These are phyloP conservation scores for Piscicola geometra DNA, from an alignment of 2,888 invertebrate genomes.

Conservation along the genomic window DNA sequence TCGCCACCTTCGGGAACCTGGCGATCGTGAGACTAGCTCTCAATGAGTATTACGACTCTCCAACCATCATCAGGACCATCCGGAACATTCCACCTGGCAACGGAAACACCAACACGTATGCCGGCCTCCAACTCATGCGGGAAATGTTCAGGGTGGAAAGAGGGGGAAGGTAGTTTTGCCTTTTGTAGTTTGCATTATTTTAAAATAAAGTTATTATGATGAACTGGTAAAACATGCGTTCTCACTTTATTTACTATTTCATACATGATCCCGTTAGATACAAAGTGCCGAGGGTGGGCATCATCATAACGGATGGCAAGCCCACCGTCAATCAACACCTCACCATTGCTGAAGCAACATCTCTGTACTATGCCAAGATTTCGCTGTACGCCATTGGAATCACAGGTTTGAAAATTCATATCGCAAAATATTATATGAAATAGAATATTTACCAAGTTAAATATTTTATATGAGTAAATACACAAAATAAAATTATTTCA, in stretches of 20 bases:
- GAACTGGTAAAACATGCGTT: not conserved
- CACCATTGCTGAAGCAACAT: constrained; percentile 45
- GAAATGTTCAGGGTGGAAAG: constrained; percentile 32
- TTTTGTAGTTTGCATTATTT: not conserved
- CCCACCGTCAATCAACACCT: constrained; percentile 46
- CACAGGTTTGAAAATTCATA: too few relatives aligned
- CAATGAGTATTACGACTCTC: constrained; percentile 25
- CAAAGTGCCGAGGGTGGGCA: constrained; percentile 47
- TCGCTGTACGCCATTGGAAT: constrained; percentile 34
- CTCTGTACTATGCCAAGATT: constrained; percentile 28
- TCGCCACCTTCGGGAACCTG: constrained; percentile 37
- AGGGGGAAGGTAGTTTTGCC: constrained; percentile 32
- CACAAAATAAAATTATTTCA: too few relatives aligned
- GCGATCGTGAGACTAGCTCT: constrained; percentile 33
- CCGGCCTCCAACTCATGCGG: constrained; percentile 37
- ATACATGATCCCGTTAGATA: constrained; percentile 15
- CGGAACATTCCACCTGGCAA: constrained; percentile 34
- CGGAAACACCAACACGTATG: constrained; percentile 40
- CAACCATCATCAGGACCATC: constrained; percentile 33
- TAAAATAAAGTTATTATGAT: not conserved
- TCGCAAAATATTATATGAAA: too few relatives aligned
- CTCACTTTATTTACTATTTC: not conserved
- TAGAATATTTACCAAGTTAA: too few relatives aligned
- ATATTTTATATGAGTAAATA: too few relatives aligned
- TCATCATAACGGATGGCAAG: constrained; percentile 50